Percentiles rank a stretch among this genome's conserved stretches.
Evolutionary conservation across 2,888 invertebrate species (phyloP).

Genomic region (Metalampra italica): DNA sequence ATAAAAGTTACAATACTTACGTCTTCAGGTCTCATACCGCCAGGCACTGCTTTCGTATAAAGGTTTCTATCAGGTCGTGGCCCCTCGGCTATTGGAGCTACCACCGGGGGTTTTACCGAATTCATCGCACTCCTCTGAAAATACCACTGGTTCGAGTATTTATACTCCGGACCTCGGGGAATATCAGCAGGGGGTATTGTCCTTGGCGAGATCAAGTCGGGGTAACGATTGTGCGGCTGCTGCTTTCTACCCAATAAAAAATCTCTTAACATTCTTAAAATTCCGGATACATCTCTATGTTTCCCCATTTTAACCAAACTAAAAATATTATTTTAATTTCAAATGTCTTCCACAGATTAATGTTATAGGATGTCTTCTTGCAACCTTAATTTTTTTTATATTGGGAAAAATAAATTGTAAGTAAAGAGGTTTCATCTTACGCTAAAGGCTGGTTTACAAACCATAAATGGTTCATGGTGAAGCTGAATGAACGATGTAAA

Average conservation of each 20-base stretch:
- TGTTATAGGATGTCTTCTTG: no score
- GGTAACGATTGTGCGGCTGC: slow-evolving; percentile 44
- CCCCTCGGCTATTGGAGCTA: slow-evolving; percentile 54
- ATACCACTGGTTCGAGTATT: slow-evolving; percentile 52
- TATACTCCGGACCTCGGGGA: slow-evolving; percentile 48
- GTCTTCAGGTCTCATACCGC: slow-evolving; percentile 30
- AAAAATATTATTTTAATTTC: not conserved
- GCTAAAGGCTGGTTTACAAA: no score
- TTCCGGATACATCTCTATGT: not conserved
- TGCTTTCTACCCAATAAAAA: slow-evolving; percentile 56
- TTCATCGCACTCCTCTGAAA: slow-evolving; percentile 34
- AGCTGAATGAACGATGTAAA: no score
- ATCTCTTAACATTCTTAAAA: slow-evolving; percentile 39
- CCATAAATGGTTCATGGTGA: no score
- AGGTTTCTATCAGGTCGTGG: slow-evolving; percentile 27
- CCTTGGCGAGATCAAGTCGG: slow-evolving; percentile 43
- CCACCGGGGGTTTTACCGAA: slow-evolving; percentile 56
- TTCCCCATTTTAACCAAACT: not conserved
- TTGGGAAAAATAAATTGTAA: not conserved
- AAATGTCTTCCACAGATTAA: no score
- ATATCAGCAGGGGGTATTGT: slow-evolving; percentile 51
- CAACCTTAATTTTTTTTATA: no score
- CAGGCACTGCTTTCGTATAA: slow-evolving; percentile 21
- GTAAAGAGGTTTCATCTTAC: no score
- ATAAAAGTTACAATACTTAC: not conserved